These are phyloP conservation scores for Nebria ingens DNA, from an alignment of 1,140 invertebrate species.

Conservation along the genomic window DNA sequence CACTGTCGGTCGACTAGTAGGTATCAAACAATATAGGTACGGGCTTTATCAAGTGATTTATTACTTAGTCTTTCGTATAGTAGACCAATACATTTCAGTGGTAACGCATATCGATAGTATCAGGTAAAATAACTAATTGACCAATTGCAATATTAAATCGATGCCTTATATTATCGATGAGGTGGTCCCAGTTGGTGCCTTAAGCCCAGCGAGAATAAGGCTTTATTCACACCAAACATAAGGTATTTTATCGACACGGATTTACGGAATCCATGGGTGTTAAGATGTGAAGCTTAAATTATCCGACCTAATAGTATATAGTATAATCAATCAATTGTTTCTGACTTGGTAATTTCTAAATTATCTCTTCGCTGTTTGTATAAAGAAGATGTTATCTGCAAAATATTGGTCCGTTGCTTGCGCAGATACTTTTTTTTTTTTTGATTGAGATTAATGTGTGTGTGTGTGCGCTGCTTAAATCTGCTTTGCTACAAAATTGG, in stretches of 20 bases:
- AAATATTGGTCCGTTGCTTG: slow-evolving; percentile 3
- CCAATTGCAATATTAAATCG: not conserved
- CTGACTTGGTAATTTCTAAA: slow-evolving; percentile 9
- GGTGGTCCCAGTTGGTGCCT: not conserved
- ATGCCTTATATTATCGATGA: slow-evolving; percentile 5
- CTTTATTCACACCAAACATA: not conserved
- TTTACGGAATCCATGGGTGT: not conserved
- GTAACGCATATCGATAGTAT: not conserved
- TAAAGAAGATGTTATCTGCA: slow-evolving; percentile 8
- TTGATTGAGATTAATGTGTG: slow-evolving; percentile 8
- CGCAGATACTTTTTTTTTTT: no score
- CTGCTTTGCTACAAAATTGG: not conserved
- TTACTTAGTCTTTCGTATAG: not conserved
- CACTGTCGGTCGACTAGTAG: not conserved
- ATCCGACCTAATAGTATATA: slow-evolving; percentile 1
- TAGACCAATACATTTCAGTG: not conserved
- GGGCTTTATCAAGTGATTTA: slow-evolving; percentile 5
- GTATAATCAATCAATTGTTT: slow-evolving; percentile 7
- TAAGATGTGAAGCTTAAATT: slow-evolving; percentile 9
- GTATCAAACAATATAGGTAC: not conserved
- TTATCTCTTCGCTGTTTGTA: slow-evolving; percentile 1
- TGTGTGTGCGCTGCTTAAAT: not conserved
- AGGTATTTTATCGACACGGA: not conserved
- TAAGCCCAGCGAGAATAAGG: not conserved
- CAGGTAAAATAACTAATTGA: not conserved